A percentile compares a stretch with the other conserved stretches of the same genome.
Conservation (phyloP, 2,888 invertebrate species). For the Polia nebulosa region DNA sequence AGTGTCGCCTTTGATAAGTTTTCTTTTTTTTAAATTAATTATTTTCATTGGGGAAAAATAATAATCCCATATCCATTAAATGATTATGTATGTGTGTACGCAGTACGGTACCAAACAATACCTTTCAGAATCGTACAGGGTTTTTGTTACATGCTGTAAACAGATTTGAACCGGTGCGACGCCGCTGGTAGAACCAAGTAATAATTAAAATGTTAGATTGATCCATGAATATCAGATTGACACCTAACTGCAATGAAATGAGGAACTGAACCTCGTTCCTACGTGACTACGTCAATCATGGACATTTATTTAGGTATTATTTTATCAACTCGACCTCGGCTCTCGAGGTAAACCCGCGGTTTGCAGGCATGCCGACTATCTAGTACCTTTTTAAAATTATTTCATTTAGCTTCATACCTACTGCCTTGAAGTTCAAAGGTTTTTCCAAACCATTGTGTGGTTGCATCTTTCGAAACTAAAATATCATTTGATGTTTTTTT, state of each 20-base stretch:
- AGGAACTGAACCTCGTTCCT: constrained; percentile 22
- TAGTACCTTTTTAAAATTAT: constrained; percentile 42
- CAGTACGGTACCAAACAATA: no score
- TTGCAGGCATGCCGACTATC: constrained; percentile 21
- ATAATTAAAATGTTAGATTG: background rate
- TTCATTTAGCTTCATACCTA: constrained; percentile 16
- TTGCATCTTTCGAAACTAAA: background rate
- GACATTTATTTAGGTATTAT: constrained; percentile 36
- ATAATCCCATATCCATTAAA: no score
- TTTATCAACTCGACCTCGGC: constrained; percentile 46
- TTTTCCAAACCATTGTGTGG: background rate
- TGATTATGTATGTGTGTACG: no score
- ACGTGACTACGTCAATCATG: constrained; percentile 13
- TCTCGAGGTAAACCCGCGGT: constrained; percentile 53
- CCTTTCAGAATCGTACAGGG: no score
- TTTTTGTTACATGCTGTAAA: no score
- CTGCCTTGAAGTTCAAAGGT: constrained; percentile 28
- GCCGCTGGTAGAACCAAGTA: no score
- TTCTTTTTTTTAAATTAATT: no score
- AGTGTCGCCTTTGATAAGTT: no score
- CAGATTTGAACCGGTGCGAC: no score
- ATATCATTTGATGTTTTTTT: background rate
- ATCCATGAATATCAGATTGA: constrained; percentile 3
- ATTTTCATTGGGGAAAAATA: no score
- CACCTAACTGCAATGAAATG: constrained; percentile 21